Evolutionary conservation across 1,140 invertebrate species (phyloP).

Genomic region (Pseudomyrmex concolor): DNA sequence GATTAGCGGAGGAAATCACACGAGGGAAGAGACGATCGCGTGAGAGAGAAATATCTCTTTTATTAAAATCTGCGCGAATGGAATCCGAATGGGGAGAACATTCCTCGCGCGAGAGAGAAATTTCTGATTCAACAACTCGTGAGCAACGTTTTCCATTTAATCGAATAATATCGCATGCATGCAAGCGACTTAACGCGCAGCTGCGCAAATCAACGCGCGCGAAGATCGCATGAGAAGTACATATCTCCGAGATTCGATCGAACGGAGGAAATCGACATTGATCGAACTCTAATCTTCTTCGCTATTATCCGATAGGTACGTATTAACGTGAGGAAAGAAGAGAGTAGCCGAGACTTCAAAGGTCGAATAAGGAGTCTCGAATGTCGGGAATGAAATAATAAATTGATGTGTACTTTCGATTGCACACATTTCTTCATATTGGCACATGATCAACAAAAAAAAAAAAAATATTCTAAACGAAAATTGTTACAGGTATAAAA

Average conservation of each 20-base stretch:
- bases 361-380: too few relatives aligned
- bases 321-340: too few relatives aligned
- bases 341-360: too few relatives aligned
- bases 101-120: not conserved
- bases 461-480: too few relatives aligned
- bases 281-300: too few relatives aligned
- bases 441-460: too few relatives aligned
- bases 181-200: not conserved
- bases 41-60: not conserved
- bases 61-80: not conserved
- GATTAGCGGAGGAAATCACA: conserved; percentile 14
- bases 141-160: conserved; percentile 6
- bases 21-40: not conserved
- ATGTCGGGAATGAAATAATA: too few relatives aligned
- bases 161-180: conserved; percentile 21
- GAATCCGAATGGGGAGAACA: conserved; percentile 6
- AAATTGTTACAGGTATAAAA: too few relatives aligned
- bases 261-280: not conserved
- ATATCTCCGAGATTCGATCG: not conserved
- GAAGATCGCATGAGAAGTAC: not conserved
- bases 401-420: too few relatives aligned
- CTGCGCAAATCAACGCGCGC: not conserved
- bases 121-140: not conserved
- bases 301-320: too few relatives aligned
- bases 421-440: too few relatives aligned